Evolutionary conservation across 2,888 invertebrate species (phyloP), one percentile per base, ranked within the genome.

Genomic region (Metacarcinus magister): DNA sequence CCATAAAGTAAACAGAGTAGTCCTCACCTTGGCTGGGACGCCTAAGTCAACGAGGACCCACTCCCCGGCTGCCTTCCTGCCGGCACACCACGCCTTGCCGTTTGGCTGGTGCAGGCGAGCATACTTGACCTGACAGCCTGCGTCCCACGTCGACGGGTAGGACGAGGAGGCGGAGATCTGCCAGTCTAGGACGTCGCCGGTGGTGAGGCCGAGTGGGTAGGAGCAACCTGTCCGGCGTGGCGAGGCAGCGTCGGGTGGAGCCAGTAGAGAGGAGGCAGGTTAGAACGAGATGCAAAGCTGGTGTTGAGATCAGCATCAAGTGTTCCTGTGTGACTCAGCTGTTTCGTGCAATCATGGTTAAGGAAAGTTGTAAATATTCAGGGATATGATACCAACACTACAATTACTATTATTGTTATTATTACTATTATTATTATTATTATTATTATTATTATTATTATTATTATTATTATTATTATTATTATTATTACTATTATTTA

Each of bases 31-130:
- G 16, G 98, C 97, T 2, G 97, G 97, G 16, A 98, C 98, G 23
- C 98, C 98, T 28, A 98, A 97, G 97, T 98, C 98, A 43, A 98
- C 98, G 96, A 98, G 98, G 48, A 98, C 97, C 98, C 98, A 98
- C 97, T 98, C 98, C 10, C 98, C 98, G 3, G 97, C 97, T 0
- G 97, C 97, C 97, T 97, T 97, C 97, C 97, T 97, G 96, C 98
- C 97, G 90, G 98, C 98, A 97, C 98, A 98, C 98, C 98, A 98
- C 2, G 98, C 98, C 89, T 97, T 97, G 46, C 97, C 97, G 96
- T 97, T 97, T 7, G 97, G 97, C 46, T 97, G 97, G 97, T 98
- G 98, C 19, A 98, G 97, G 16, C 98, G 97, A 32, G 98, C 98
- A 97, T 97, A 98, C 44, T 95, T 92, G 48, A 95, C 95, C 92